Evolutionary conservation across 2,888 invertebrate genomes (phyloP), one percentile per base, ranked within the genome.

Genomic region (Alviniconcha strummeri): DNA sequence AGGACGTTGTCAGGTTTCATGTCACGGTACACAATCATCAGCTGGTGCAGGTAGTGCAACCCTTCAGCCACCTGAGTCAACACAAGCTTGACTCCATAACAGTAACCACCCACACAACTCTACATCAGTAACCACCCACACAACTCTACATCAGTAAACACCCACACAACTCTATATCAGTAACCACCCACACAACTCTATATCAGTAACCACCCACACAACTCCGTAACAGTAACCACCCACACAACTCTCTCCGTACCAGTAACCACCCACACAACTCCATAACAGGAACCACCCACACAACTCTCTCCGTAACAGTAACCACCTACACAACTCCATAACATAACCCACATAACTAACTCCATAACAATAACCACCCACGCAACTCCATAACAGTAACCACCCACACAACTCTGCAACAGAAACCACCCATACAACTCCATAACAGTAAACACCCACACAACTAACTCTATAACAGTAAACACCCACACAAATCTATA

Each of bases 1-100:
- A 93, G 90, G 17, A 93, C 90, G 84, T 93, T 93, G 85, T 92
- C 92, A 75, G 92, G 92, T 83, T 93, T 93, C 89, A 93, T 88
- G 83, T 93, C 93, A 64, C 93, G 82, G 86, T 91, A 93, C 8
- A 93, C 88, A 6, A 93, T 91, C 89, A 89, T 89, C 77, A 90
- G 83, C 56, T 87, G 84, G 83, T 93, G 93, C 9, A 93, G 86
- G 84, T 91, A 92, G 69, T 81, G 84, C 82, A 93, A 84, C 0
- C 92, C 93, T 72, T 92, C 92, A 9, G 92, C 89, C 4, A 92
- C 89, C 92, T 92, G 82, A 17, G 88, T 54, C 36, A 36, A 36
- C 36, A 36, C 36, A 36, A 36, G 17, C 15, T 4, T 1, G 11
- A 17, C 17, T 17, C 64, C 64, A 1, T 15, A 64, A 36, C 36